These are phyloP conservation scores for Arctia plantaginis DNA, from an alignment of 2,888 invertebrate genomes.

Conservation along the genomic window DNA sequence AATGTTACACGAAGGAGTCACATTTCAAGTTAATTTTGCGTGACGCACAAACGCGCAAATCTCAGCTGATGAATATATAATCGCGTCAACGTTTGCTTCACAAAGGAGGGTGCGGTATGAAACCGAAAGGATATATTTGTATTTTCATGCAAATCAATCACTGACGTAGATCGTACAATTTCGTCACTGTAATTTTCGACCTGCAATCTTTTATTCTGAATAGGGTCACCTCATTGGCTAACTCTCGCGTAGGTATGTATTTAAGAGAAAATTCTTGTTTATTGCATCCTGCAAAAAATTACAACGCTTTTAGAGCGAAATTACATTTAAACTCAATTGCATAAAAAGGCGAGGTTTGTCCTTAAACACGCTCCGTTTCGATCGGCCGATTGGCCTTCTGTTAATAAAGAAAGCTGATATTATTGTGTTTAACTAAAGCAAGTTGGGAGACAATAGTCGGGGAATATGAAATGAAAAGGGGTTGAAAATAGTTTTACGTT, in stretches of 20 bases:
- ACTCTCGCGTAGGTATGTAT: background rate
- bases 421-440: slow-evolving; percentile 17
- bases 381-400: slow-evolving; percentile 23
- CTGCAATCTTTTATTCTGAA: slow-evolving; percentile 18
- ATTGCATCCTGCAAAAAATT: slow-evolving; percentile 34
- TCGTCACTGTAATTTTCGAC: slow-evolving; percentile 27
- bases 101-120: slow-evolving; percentile 50
- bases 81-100: slow-evolving; percentile 56
- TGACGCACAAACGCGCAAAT: slow-evolving; percentile 51
- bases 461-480: background rate
- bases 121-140: slow-evolving; percentile 36
- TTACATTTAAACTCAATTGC: slow-evolving; percentile 12
- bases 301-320: slow-evolving; percentile 21
- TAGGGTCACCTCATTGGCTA: background rate
- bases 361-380: slow-evolving; percentile 21
- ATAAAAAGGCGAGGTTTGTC: slow-evolving; percentile 26
- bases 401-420: slow-evolving; percentile 24
- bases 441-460: slow-evolving; percentile 7
- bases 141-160: slow-evolving; percentile 60
- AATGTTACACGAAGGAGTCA: slow-evolving; percentile 50
- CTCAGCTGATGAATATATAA: slow-evolving; percentile 68
- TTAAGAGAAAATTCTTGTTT: slow-evolving; percentile 20
- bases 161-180: slow-evolving; percentile 14
- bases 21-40: slow-evolving; percentile 57
- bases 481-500: background rate